Evolutionary conservation across 23 tunicate species (phyloP).

Genomic region (Ascidia mentula): DNA sequence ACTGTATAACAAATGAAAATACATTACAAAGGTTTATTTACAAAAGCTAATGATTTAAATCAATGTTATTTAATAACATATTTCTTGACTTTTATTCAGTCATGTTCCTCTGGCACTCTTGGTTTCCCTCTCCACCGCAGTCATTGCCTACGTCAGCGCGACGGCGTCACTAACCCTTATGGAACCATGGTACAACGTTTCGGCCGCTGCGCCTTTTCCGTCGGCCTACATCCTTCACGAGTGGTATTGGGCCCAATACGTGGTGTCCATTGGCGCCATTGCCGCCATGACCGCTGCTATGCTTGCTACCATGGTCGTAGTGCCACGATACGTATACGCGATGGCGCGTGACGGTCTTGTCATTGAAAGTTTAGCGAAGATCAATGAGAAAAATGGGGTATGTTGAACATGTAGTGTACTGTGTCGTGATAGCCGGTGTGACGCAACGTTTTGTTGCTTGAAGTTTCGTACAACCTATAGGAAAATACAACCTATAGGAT

Average conservation of each 20-base stretch:
- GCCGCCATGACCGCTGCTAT: conserved; percentile 52
- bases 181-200: conserved; percentile 64
- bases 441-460: too few relatives aligned
- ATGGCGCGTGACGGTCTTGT: conserved; percentile 79
- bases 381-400: conserved; percentile 60
- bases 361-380: conserved; percentile 33
- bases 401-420: too few relatives aligned
- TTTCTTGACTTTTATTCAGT: conserved; percentile 31
- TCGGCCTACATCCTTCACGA: conserved; percentile 35
- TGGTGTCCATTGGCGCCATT: conserved; percentile 59
- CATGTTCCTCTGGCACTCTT: conserved; percentile 72
- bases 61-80: too few relatives aligned
- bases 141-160: conserved; percentile 51
- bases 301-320: conserved; percentile 32
- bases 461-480: too few relatives aligned
- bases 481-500: too few relatives aligned
- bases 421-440: too few relatives aligned
- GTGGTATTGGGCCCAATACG: conserved; percentile 73
- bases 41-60: too few relatives aligned
- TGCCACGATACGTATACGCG: conserved; percentile 63
- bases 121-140: conserved; percentile 41
- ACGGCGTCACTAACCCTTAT: conserved; percentile 71
- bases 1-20: too few relatives aligned
- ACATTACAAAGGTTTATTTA: too few relatives aligned
- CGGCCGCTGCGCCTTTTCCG: conserved; percentile 57